Base-by-base conservation (phyloP, 2,113 vertebrate species). In the Mormyrus lacerda region DNA sequence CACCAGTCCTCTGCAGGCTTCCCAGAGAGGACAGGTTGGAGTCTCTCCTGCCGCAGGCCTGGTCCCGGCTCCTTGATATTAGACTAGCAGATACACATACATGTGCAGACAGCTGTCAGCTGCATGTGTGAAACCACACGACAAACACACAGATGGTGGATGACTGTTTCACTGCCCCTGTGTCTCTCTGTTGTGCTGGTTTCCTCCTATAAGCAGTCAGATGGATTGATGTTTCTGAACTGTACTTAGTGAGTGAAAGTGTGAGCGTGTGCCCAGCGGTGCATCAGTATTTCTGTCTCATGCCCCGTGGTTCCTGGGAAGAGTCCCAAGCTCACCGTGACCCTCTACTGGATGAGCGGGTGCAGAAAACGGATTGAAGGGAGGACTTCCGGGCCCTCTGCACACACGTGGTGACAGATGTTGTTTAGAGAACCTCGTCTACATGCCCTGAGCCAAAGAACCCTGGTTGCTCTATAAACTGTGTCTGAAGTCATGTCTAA, bases 11-110 rank as follows among this genome's bases (percentile, higher is more conserved):
- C 35, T 86, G 90, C 58, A 90, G 51, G 83, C 87, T 90, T n/a
- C 89, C 90, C 83, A 83, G 87, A 35, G 82, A 73, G 51, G 89
- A 89, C 45, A 89, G 15, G 15, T 69, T 89, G 39, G 90, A 90
- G 21, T n/a, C 50, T 9, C 87, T 88, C 55, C 79, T 31, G 79
- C 87, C 65, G n/a, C 79, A 50, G 87, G 79, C 65, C 84, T 84
- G 88, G 27, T 91, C 83, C 21, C 51, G 13, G 82, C 89, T 90
- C 42, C 58, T 76, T 35, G 89, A 39, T 1, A 82, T 82, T 65
- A 91, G 31, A 42, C 90, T 91, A 82, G 24, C 48, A 88, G 27
- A 48, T 3, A 82, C 2, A 48, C 51, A 87, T 24, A 87, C 24
- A 86, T 42, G 61, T 21, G 45, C 82, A 10, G 50, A 45, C 58